Percentiles rank a stretch among this genome's conserved stretches.
Evolutionary conservation across 2,888 invertebrate species (phyloP).

Genomic region (Tupiocoris notatus): DNA sequence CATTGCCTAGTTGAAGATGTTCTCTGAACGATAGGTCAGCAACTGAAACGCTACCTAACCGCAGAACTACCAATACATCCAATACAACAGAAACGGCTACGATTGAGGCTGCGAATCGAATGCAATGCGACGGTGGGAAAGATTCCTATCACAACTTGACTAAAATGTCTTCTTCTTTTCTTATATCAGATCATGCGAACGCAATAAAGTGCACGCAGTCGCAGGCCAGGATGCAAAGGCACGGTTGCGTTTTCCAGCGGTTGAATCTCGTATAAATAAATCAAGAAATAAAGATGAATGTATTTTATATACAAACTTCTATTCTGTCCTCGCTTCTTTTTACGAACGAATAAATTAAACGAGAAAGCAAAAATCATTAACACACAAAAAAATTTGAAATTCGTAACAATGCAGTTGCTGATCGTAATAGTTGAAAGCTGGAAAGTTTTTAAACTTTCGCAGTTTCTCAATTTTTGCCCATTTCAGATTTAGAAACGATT

Average conservation of each 20-base stretch:
- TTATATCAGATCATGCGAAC: slow-evolving; percentile 9
- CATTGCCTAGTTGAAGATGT: background rate
- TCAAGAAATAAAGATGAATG: too few relatives aligned
- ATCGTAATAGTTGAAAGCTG: too few relatives aligned
- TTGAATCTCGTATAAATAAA: too few relatives aligned
- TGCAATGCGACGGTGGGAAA: slow-evolving; percentile 9
- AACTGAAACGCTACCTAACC: background rate
- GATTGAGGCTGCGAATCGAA: background rate
- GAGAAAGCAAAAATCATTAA: too few relatives aligned
- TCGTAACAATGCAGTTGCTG: too few relatives aligned
- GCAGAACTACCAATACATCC: background rate
- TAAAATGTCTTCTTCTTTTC: background rate
- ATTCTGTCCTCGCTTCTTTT: too few relatives aligned
- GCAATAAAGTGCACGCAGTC: slow-evolving; percentile 2
- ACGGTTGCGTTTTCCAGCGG: background rate
- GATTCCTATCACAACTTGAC: slow-evolving; percentile 7
- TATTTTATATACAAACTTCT: too few relatives aligned
- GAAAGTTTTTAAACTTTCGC: too few relatives aligned
- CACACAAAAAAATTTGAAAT: too few relatives aligned
- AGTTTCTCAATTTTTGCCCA: too few relatives aligned
- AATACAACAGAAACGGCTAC: background rate
- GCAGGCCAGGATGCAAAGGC: background rate
- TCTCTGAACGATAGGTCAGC: background rate
- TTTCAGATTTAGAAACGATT: too few relatives aligned
- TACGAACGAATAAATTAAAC: too few relatives aligned